Percentiles rank a stretch among this genome's conserved stretches.
These are phyloP conservation scores for Baccha elongata DNA, from an alignment of 2,888 invertebrate genomes.

Conservation along the genomic window DNA sequence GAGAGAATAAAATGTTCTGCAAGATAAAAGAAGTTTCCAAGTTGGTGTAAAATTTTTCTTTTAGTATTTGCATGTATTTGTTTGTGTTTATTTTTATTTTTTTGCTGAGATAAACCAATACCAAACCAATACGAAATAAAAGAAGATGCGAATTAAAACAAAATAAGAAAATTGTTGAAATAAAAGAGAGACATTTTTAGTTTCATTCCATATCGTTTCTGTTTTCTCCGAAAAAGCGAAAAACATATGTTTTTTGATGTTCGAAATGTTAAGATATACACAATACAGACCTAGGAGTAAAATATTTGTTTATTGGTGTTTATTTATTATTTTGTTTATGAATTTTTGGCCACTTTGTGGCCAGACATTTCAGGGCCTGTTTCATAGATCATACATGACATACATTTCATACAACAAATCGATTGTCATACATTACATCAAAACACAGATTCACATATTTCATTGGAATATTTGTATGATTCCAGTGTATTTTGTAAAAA, in stretches of 20 bases:
- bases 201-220: constrained; percentile 35
- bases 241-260: constrained; percentile 69
- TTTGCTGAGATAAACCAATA: constrained; percentile 15
- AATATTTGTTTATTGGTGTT: no score
- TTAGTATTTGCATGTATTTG: not conserved
- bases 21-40: constrained; percentile 28
- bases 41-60: constrained; percentile 10
- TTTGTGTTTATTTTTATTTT: constrained; percentile 7
- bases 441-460: no score
- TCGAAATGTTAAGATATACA: no score
- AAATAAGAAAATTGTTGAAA: not conserved
- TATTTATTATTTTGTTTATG: no score
- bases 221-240: constrained; percentile 21
- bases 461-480: no score
- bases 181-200: constrained; percentile 18
- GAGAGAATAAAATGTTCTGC: constrained; percentile 54
- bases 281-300: constrained; percentile 13
- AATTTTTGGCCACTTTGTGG: no score
- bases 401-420: no score
- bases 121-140: not conserved
- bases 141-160: not conserved
- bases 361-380: no score
- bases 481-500: no score
- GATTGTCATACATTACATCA: no score
- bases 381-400: no score